Conservation (phyloP, 2,113 vertebrate genomes). For the Willisornis vidua region DNA sequence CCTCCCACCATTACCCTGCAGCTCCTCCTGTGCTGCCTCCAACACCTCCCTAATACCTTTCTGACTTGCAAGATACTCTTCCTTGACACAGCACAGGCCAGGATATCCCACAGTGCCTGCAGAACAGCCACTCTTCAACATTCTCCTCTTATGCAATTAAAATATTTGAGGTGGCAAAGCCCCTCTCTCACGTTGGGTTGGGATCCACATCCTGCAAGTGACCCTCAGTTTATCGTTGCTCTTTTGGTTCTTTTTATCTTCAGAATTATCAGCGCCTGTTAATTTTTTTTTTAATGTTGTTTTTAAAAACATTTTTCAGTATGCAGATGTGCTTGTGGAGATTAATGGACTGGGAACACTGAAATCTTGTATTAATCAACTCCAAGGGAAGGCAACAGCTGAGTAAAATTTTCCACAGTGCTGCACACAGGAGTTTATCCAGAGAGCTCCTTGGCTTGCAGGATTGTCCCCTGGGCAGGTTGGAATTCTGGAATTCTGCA, state of each 20-base stretch:
- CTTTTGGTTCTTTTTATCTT: slow-evolving; percentile 44
- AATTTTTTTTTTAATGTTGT: slow-evolving; percentile 10
- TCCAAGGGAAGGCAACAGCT: neutral
- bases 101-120: neutral
- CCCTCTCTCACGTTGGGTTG: neutral
- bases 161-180: slow-evolving; percentile 32
- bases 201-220: neutral
- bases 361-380: slow-evolving; percentile 48
- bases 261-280: neutral
- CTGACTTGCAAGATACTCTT: slow-evolving; percentile 17
- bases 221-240: neutral
- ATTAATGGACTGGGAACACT: slow-evolving; percentile 47
- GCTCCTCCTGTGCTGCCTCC: slow-evolving; percentile 3
- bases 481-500: neutral
- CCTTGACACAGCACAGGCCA: slow-evolving; percentile 8
- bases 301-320: slow-evolving; percentile 29
- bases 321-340: slow-evolving; percentile 27
- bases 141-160: neutral
- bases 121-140: neutral
- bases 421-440: neutral
- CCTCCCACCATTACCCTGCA: neutral
- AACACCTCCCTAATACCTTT: slow-evolving; percentile 34
- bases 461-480: neutral
- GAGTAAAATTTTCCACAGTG: slow-evolving; percentile 18
- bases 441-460: neutral